Percentiles rank a stretch among this genome's conserved stretches.
Evolutionary conservation across 1,140 invertebrate genomes (phyloP).

Genomic region (Drosophila hydei): DNA sequence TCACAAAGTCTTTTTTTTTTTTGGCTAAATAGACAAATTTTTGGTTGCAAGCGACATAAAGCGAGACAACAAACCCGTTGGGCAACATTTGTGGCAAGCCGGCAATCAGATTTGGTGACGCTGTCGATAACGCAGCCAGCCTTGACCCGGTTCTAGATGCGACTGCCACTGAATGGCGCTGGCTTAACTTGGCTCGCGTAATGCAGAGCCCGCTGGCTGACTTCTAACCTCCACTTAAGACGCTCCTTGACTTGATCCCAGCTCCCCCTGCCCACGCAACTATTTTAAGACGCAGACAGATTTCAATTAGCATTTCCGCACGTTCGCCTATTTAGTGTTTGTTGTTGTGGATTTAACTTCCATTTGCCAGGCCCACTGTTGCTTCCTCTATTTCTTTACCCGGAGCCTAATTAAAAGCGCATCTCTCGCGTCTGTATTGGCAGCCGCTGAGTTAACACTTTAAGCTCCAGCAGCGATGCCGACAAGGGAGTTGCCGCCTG

Average conservation of each 20-base stretch:
- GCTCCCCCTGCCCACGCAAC: background rate
- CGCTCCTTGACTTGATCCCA: slow-evolving; percentile 7
- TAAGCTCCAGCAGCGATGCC: slow-evolving; percentile 49
- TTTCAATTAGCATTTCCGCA: slow-evolving; percentile 74
- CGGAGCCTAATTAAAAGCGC: slow-evolving; percentile 67
- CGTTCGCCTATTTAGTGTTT: slow-evolving; percentile 47
- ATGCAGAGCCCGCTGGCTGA: slow-evolving; percentile 19
- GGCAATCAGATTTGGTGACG: slow-evolving; percentile 50
- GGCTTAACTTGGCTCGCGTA: slow-evolving; percentile 21
- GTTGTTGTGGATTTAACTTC: slow-evolving; percentile 41
- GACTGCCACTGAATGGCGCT: slow-evolving; percentile 20
- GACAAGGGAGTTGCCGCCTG: slow-evolving; percentile 13
- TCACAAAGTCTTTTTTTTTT: background rate
- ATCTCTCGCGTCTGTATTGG: slow-evolving; percentile 51
- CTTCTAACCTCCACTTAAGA: slow-evolving; percentile 52
- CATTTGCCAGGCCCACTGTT: slow-evolving; percentile 34
- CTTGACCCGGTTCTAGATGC: slow-evolving; percentile 69
- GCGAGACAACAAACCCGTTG: slow-evolving; percentile 50
- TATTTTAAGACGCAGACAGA: slow-evolving; percentile 47
- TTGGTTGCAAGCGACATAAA: too few species aligned
- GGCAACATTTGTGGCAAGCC: slow-evolving; percentile 51
- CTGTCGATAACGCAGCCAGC: slow-evolving; percentile 39
- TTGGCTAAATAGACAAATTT: background rate
- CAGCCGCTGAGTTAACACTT: slow-evolving; percentile 64
- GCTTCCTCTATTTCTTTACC: slow-evolving; percentile 3